Evolutionary conservation across 2,113 vertebrate species (phyloP), one percentile per base, ranked within the genome.

Genomic region (Tenebrosternarchus preto): DNA sequence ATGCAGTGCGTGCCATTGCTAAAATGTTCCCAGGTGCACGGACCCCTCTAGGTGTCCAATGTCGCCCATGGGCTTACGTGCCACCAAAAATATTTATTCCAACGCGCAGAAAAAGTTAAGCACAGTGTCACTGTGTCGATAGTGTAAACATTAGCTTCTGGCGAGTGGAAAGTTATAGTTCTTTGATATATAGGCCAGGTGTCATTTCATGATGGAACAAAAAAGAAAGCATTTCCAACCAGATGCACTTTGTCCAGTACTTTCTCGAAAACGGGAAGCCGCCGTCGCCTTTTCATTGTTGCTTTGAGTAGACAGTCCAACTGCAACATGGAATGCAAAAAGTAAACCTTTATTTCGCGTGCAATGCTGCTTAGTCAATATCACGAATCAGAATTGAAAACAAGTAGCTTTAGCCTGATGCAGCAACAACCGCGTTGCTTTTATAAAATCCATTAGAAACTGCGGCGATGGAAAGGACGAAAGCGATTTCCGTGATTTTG

Each of bases 391-490:
- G 43, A 9, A 27, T 27, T 73, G 31, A 73, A 73, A 27, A 57
- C 31, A 31, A 20, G 6, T n/a, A 8, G 3, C 15, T 17, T 31
- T 53, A 46, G 20, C 59, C 8, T 33, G 16, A 8, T 85, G 86
- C 22, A 84, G 56, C 50, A 86, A 36, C 27, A 88, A 79, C 33
- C 76, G 83, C 17, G 20, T 83, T 75, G 85, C 84, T 77, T 84
- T 85, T 50, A 90, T 88, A 76, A 89, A 90, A 90, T 88, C 89
- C 90, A 92, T 92, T 72, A 69, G 82, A 57, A 59, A 72, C 39
- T 22, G 83, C 83, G 73, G 69, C 77, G 73, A 29, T 84, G 83
- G 76, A 63, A 83, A 78, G 75, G 77, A 55, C 83, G 22, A 53
- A 78, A 46, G 70, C 79, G 82, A 84, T 88, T 90, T 92, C 88